Evolutionary conservation across 2,797 vertebrate species (phyloP), one percentile per base, ranked within the genome.

Genomic region (Tauraco hartlaubi): DNA sequence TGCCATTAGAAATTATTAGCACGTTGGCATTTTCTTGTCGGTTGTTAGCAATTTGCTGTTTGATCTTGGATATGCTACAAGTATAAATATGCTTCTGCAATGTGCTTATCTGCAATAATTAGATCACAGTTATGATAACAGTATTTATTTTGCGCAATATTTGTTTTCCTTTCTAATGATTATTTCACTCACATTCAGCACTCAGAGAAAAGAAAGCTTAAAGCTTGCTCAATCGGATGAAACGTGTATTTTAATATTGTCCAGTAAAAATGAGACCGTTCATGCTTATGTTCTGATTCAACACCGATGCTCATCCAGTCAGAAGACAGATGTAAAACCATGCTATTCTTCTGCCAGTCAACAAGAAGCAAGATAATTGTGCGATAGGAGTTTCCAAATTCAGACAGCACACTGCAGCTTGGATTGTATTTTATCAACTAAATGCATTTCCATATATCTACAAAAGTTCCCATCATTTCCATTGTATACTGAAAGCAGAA

Each of bases 171-270:
- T 95, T 76, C n/a, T 82, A 83, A 37, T 58, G 29, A 76, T 78
- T 91, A 78, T 85, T 83, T 87, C 44, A 85, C n/a, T 88, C 16
- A 35, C 41, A 61, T 88, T 88, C 48, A 95, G n/a, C 12, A 58
- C 7, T 51, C 12, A 29, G 22, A 39, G 6, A 88, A 69, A 56
- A 44, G 10, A 52, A 48, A 76, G 26, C 18, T n/a, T 75, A 62
- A 88, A 72, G 4, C 15, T 91, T 84, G 5, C 33, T 92, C 43
- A 48, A 8, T 58, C 49, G 52, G 39, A 75, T 59, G 18, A 85
- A 79, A 74, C 41, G 8, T 21, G 12, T 35, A 41, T 58, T 63
- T 75, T 43, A 31, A 82, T 79, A 52, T 4, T 29, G 28, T 37
- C 31, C 41, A n/a, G 11, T 67, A 41, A 63, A 85, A 83, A 12